Base-by-base conservation (phyloP, 2,888 invertebrate genomes). In the Masnerella sp. region DNA sequence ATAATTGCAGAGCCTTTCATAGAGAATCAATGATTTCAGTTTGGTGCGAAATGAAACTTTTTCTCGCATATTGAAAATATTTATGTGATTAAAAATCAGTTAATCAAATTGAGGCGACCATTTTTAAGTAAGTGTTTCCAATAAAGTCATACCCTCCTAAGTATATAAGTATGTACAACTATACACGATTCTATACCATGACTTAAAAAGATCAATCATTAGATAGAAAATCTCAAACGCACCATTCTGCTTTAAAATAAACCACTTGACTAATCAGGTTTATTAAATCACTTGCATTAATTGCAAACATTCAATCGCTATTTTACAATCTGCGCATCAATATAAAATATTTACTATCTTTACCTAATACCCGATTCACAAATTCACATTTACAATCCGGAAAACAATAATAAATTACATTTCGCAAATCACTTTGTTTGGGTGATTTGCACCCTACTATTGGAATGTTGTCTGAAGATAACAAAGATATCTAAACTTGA, bases 221-320 rank as follows among this genome's bases (percentile, higher is more conserved):
- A 34, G 34, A 43, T 45, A 43, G 2, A 58, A 43, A 47, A 47
- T 36, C 45, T 17, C 47, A 47, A 38, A 38, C 28, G n/a, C 34
- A 5, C 34, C 12, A 34, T 22, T 12, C 30, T 43, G 12, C n/a
- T 45, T 25, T 12, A 17, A 36, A 59, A 59, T 47, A 59, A 59
- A 59, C 47, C 47, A 22, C 12, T 59, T 47, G 45, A 59, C 56
- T 56, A 56, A 56, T 42, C 20, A 32, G 56, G 56, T 56, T 56
- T 42, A 47, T 47, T 12, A 34, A 42, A 15, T 43, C 20, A 43
- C 43, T 58, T 43, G 20, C 25, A n/a, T 52, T 11, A 1, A 25
- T 38, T 3, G n/a, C 52, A 52, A 9, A 52, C 34, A 18, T 34
- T 15, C 15, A 14, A 7, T 22, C 12, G 9, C 12, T 58, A 45